phyloP scores from a whole-genome alignment of 2,113 vertebrate genomes.

The Atlantisia rogersi region DNA sequence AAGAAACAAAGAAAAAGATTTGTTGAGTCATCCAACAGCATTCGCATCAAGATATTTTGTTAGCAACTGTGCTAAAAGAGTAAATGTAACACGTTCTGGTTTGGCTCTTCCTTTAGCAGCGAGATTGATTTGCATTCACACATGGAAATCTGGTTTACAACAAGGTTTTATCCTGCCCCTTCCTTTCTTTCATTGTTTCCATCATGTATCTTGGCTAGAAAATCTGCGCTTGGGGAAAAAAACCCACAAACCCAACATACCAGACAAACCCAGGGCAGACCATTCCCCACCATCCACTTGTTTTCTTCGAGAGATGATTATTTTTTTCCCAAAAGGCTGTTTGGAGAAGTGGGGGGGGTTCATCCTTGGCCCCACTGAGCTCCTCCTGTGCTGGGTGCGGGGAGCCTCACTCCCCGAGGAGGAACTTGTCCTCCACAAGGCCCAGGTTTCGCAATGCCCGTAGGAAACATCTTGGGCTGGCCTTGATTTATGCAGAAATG shows the following conservation, averaged over 20 bases:
- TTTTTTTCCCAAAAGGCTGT: background rate
- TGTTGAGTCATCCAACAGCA: constrained; percentile 45
- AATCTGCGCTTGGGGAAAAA: background rate
- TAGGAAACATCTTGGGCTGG: constrained; percentile 73
- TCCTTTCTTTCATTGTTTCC: constrained; percentile 34
- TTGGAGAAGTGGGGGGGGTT: background rate
- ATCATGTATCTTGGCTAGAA: background rate
- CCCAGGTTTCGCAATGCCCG: constrained; percentile 52
- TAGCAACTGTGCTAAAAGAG: constrained; percentile 36
- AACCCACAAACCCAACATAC: background rate
- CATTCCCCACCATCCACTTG: background rate
- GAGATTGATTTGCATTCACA: constrained; percentile 27
- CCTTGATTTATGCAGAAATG: constrained; percentile 66
- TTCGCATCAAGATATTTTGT: background rate
- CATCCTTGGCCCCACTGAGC: background rate
- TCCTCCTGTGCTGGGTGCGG: background rate
- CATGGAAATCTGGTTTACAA: constrained; percentile 38
- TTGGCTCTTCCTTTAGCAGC: constrained; percentile 32
- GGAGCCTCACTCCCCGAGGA: background rate
- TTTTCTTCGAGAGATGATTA: background rate
- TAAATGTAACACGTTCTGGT: constrained; percentile 33
- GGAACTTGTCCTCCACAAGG: constrained; percentile 63
- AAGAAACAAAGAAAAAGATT: background rate
- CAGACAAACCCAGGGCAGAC: background rate
- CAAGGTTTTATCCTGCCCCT: background rate